A percentile compares a stretch with the other conserved stretches of the same genome.
phyloP scores from a whole-genome alignment of 2,797 vertebrate species.

The Zenarchopterus dispar region DNA sequence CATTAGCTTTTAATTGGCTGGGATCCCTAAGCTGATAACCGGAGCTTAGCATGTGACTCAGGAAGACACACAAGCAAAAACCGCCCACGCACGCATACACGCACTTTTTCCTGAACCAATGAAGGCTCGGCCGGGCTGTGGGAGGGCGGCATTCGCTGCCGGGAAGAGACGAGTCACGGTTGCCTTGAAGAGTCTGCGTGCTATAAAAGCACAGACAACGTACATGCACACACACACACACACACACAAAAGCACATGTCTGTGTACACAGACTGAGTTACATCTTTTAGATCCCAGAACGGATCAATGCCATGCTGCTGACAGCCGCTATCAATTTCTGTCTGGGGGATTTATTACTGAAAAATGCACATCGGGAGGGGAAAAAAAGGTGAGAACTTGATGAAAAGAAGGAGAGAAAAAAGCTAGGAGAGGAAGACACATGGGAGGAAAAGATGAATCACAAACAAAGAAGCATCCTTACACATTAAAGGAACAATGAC shows the following conservation, averaged over 20 bases:
- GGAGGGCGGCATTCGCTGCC: conserved; percentile 36
- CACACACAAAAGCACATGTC: conserved; percentile 11
- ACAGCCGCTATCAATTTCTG: conserved; percentile 24
- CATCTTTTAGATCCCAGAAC: conserved; percentile 41
- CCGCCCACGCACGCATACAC: conserved; percentile 14
- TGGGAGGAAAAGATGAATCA: background rate
- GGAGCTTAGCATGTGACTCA: conserved; percentile 68
- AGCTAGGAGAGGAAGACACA: background rate
- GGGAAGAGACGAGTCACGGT: conserved; percentile 50
- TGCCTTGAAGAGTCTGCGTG: conserved; percentile 47
- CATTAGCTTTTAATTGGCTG: conserved; percentile 75
- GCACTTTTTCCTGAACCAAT: conserved; percentile 48
- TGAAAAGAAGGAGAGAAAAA: background rate
- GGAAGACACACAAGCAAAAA: conserved; percentile 23
- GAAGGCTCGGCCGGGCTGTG: conserved; percentile 37
- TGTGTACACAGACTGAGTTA: conserved; percentile 8
- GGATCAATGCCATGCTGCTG: conserved; percentile 37
- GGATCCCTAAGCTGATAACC: conserved; percentile 68
- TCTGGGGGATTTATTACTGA: conserved; percentile 3
- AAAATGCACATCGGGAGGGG: background rate
- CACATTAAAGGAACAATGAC: background rate
- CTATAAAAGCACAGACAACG: conserved; percentile 46
- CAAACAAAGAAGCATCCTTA: background rate
- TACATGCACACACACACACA: conserved; percentile 10
- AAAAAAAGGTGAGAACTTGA: too few species aligned